Base-by-base conservation (phyloP, 2,888 invertebrate genomes). In the Alloplasta piceator region DNA sequence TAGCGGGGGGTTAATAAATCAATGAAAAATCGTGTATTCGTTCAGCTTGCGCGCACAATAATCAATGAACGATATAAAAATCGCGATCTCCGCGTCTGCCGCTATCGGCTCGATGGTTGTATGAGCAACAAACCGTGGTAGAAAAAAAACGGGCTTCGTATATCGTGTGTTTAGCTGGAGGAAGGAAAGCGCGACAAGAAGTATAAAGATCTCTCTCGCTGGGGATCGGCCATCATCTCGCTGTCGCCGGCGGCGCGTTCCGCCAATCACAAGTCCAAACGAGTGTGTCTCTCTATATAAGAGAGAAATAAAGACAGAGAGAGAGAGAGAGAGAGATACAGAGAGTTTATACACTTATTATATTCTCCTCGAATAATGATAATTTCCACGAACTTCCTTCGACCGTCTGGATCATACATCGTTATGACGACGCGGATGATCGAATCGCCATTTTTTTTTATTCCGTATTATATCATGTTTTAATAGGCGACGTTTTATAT, bases 281-380 rank as follows among this genome's bases (percentile, higher is more conserved):
- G 52, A 4, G 26, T 26, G 26, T 26, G 26, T 26, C 26, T 26
- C 3, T 26, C 26, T 1, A 26, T 26, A 26, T 26, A 26, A 26
- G 26, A 26, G 52, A 6, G 56, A 56, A 56, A 14, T 26, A 39
- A 14, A 10, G 38, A 60, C 12, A 7, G n/a, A 82, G 80, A 82
- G 74, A 79, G n/a, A 82, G 80, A 82, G 74, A 79, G 78, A 79
- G 50, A 84, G 85, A 85, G 84, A 83, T 86, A 87, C 82, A 82
- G 83, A 12, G n/a, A n/a, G n/a, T 26, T 26, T 26, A 26, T 26
- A 26, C 26, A 26, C 26, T 26, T 26, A 26, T 26, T 26, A 26
- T 26, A 26, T 26, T 26, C 26, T 26, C 26, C 16, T 87, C 83
- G 85, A 86, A 88, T 87, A 87, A 88, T 86, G 86, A 88, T 89